Evolutionary conservation across 1,140 invertebrate species (phyloP), one percentile per base, ranked within the genome.

Genomic region (Tachypleus tridentatus): DNA sequence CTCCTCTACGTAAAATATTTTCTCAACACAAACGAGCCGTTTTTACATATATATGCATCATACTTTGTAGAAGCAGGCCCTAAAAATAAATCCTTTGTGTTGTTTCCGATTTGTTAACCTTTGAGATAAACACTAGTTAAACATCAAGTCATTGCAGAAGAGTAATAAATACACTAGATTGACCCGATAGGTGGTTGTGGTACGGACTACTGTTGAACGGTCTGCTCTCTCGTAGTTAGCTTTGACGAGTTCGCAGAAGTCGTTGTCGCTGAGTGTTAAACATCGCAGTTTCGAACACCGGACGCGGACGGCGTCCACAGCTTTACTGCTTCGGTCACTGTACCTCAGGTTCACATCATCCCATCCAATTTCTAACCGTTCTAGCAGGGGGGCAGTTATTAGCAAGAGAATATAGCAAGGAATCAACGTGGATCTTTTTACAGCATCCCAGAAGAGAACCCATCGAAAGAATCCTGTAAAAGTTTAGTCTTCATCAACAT

Each of bases 191-290:
- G 89, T 95, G 53, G 91, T 97, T 7, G 89, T 89, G 6, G 94
- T 97, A 49, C 96, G 80, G 0, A 99, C 96, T 10, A 99, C 94
- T 1, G 95, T 97, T 59, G 85, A 84, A 69, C 96, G 82, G 77
- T 99, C 96, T 4, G 97, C 97, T 71, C 97, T 82, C 77, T 99
- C 97, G 75, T 98, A 99, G 77, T 99, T 99, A 0, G 95, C 95
- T 77, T 98, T 97, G 9, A 98, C 29, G 29, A 97, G 90, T 80
- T 99, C 97, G 74, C 97, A 99, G 77, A 99, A 99, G 62, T 97
- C 88, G 4, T 97, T 97, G 77, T 99, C 97, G 76, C 93, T 97
- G 74, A 93, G 78, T 5, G 87, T 85, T 51, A 93, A 80, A 74
- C 88, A 92, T 60, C 84, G 84, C 9, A 94, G 77, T 75, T 91